Percentiles rank a stretch among this genome's conserved stretches.
These are phyloP conservation scores for Harpalus rubripes DNA, from an alignment of 2,888 invertebrate genomes.

Conservation along the genomic window DNA sequence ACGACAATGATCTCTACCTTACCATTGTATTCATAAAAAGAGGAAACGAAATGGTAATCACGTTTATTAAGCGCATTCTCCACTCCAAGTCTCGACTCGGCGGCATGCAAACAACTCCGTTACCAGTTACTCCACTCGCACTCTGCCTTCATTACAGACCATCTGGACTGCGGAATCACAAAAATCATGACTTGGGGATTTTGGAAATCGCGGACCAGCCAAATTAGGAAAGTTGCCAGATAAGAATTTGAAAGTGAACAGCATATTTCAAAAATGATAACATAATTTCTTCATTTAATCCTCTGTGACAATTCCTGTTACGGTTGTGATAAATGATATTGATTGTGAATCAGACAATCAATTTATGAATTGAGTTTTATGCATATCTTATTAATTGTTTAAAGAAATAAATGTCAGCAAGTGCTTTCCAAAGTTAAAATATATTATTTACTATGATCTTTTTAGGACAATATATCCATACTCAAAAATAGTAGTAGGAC, in stretches of 20 bases:
- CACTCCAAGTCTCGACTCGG: no score
- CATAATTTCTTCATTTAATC: not conserved
- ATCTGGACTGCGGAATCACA: slow-evolving; percentile 17
- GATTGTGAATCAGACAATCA: no score
- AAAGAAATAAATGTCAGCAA: no score
- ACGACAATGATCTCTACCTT: slow-evolving; percentile 54
- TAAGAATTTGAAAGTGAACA: not conserved
- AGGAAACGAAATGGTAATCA: slow-evolving; percentile 56
- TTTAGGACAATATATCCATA: no score
- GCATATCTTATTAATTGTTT: no score
- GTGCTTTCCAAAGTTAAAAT: no score
- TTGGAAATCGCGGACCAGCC: slow-evolving; percentile 5
- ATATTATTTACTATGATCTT: no score
- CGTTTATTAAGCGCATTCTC: slow-evolving; percentile 57
- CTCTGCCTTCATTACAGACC: slow-evolving; percentile 26
- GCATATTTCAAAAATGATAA: not conserved
- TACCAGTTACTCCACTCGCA: slow-evolving; percentile 9
- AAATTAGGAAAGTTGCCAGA: not conserved
- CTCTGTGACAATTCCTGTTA: no score
- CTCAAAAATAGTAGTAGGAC: no score
- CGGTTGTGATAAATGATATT: no score
- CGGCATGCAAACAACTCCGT: slow-evolving; percentile 20
- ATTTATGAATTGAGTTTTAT: no score
- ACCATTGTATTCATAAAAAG: slow-evolving; percentile 61
- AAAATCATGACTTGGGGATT: slow-evolving; percentile 19